phyloP scores from a whole-genome alignment of 1,140 invertebrate genomes.

The Augochlora pura region DNA sequence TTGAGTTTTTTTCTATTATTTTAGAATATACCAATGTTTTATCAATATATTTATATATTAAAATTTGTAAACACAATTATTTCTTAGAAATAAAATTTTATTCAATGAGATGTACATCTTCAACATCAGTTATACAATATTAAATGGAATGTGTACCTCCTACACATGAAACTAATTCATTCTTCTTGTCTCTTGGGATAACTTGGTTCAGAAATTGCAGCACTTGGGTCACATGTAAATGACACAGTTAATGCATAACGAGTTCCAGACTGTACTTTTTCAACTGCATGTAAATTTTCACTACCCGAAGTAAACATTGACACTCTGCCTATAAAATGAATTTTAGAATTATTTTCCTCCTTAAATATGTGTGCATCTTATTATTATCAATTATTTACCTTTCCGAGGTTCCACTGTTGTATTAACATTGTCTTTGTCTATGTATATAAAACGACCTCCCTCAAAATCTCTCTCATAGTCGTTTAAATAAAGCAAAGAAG shows the following conservation, averaged over 20 bases:
- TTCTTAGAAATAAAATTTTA: neutral
- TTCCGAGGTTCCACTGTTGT: conserved; percentile 88
- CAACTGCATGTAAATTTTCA: conserved; percentile 92
- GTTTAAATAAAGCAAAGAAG: conserved; percentile 89
- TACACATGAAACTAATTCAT: neutral
- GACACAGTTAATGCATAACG: conserved; percentile 91
- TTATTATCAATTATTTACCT: conserved; percentile 76
- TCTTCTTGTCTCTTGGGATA: conserved; percentile 40
- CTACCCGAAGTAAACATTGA: conserved; percentile 92
- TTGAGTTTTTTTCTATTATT: neutral
- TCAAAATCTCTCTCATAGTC: conserved; percentile 89
- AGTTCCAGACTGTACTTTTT: conserved; percentile 87
- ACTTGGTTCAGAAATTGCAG: conserved; percentile 83
- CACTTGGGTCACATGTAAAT: conserved; percentile 89
- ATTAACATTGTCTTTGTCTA: conserved; percentile 86
- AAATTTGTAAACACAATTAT: neutral
- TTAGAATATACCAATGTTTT: too few relatives aligned
- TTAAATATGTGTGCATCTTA: neutral
- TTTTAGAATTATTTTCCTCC: neutral
- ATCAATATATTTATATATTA: too few relatives aligned
- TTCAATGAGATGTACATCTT: neutral
- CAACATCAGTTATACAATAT: neutral
- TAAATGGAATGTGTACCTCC: conserved; percentile 6
- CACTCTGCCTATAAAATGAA: conserved; percentile 82
- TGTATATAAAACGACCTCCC: conserved; percentile 91